A percentile compares a stretch with the other conserved stretches of the same genome.
These are phyloP conservation scores for Philotrypesis tridentata DNA, from an alignment of 1,140 invertebrate genomes.

Conservation along the genomic window DNA sequence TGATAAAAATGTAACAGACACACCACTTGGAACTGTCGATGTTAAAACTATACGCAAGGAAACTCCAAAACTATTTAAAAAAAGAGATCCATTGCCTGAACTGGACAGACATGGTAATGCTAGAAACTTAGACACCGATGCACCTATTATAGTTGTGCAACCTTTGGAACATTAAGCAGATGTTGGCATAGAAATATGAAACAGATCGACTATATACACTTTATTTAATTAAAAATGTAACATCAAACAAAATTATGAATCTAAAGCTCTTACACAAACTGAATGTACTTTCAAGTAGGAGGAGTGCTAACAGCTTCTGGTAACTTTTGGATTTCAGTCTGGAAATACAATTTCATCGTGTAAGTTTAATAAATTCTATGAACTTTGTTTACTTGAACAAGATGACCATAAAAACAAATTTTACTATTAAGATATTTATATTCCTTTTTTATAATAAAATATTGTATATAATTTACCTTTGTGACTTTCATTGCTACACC, in stretches of 20 bases:
- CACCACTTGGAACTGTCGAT: constrained; percentile 63
- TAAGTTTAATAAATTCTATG: not conserved
- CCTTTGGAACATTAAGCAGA: constrained; percentile 51
- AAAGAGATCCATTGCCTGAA: constrained; percentile 63
- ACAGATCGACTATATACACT: constrained; percentile 49
- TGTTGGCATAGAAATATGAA: constrained; percentile 20
- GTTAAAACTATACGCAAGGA: constrained; percentile 57
- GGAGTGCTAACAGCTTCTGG: constrained; percentile 55
- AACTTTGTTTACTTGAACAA: not conserved
- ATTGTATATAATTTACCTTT: constrained; percentile 76
- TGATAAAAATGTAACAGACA: constrained; percentile 52
- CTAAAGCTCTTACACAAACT: not conserved
- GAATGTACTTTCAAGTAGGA: constrained; percentile 27
- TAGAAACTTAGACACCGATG: constrained; percentile 55
- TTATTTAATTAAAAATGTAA: constrained; percentile 46
- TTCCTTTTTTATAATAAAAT: constrained; percentile 42
- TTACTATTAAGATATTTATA: constrained; percentile 19
- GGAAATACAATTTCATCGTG: constrained; percentile 43
- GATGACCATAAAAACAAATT: not conserved
- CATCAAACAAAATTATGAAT: constrained; percentile 33
- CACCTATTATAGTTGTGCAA: constrained; percentile 56
- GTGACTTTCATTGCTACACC: constrained; percentile 96
- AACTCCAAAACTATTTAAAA: constrained; percentile 59
- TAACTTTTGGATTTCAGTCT: constrained; percentile 74
- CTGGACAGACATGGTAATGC: constrained; percentile 52